phyloP scores from a whole-genome alignment of 2,113 vertebrate species.

The Centrocercus urophasianus region DNA sequence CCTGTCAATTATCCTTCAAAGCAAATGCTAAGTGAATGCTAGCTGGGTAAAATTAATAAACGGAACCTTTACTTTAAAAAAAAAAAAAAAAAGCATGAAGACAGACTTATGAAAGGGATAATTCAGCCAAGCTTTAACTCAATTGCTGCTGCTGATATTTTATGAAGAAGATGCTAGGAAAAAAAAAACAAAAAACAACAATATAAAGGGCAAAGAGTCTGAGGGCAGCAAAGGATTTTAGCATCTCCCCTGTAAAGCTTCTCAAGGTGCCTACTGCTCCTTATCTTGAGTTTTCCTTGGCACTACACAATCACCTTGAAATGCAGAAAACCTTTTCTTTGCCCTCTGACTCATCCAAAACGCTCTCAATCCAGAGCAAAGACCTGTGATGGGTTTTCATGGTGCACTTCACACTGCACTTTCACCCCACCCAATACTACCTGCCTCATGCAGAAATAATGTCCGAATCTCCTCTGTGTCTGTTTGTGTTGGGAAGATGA shows the following conservation, averaged over 20 bases:
- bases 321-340: neutral
- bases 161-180: neutral
- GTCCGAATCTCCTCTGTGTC: neutral
- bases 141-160: constrained; percentile 60
- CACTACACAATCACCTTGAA: neutral
- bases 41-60: constrained; percentile 85
- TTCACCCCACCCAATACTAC: neutral
- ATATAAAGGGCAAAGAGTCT: neutral
- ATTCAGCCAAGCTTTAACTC: constrained; percentile 53
- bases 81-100: constrained; percentile 24
- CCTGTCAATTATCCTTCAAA: constrained; percentile 86
- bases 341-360: neutral
- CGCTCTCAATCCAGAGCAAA: neutral
- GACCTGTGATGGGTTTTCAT: neutral
- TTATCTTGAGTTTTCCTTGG: neutral
- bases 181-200: neutral
- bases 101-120: constrained; percentile 51
- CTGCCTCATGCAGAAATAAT: neutral
- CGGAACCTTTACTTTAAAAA: constrained; percentile 78
- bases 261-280: neutral
- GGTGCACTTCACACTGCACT: neutral
- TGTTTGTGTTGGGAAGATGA: neutral
- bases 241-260: neutral
- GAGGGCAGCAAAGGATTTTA: neutral
- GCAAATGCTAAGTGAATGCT: constrained; percentile 87